A percentile compares a stretch with the other conserved stretches of the same genome.
Conservation (phyloP, 2,113 vertebrate genomes). For the Scophthalmus maximus region DNA sequence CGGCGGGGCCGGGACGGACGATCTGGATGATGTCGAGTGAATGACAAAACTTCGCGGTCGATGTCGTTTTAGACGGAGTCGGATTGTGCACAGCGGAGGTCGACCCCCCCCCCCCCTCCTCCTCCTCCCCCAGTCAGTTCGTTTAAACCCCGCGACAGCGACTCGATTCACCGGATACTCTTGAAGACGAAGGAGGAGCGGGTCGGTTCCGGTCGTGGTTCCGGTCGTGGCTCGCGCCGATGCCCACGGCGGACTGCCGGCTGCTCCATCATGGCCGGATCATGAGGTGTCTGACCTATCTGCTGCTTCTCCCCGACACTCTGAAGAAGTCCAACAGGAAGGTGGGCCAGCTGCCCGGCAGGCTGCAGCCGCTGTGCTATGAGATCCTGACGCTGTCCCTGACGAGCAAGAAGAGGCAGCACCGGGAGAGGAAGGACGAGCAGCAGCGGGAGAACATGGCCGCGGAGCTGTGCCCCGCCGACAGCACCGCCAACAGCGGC, state of each 20-base stretch:
- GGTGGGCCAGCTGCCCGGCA: constrained; percentile 80
- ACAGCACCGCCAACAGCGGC: constrained; percentile 78
- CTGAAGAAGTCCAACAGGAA: constrained; percentile 91
- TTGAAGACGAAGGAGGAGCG: too few relatives aligned
- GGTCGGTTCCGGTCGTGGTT: neutral
- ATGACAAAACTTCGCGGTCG: constrained; percentile 42
- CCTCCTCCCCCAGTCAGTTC: neutral
- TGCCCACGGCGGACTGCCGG: constrained; percentile 89
- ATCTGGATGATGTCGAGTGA: constrained; percentile 55
- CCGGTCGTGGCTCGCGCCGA: constrained; percentile 72
- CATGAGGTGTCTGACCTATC: constrained; percentile 93
- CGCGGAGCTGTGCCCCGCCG: constrained; percentile 90
- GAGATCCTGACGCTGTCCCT: constrained; percentile 86
- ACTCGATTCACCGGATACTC: neutral
- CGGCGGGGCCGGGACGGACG: constrained; percentile 11
- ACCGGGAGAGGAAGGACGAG: constrained; percentile 24
- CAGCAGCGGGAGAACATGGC: constrained; percentile 84
- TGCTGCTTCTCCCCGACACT: constrained; percentile 93
- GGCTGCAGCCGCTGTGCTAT: constrained; percentile 85
- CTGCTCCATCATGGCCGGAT: constrained; percentile 90
- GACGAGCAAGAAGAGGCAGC: constrained; percentile 79
- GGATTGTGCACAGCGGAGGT: neutral
- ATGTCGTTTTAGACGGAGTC: constrained; percentile 33
- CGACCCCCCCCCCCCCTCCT: neutral
- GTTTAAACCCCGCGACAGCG: neutral